Evolutionary conservation across 37 sponge, comb jelly and placozoan species (phyloP), one percentile per base, ranked within the genome.

Genomic region (Crambe crambe): DNA sequence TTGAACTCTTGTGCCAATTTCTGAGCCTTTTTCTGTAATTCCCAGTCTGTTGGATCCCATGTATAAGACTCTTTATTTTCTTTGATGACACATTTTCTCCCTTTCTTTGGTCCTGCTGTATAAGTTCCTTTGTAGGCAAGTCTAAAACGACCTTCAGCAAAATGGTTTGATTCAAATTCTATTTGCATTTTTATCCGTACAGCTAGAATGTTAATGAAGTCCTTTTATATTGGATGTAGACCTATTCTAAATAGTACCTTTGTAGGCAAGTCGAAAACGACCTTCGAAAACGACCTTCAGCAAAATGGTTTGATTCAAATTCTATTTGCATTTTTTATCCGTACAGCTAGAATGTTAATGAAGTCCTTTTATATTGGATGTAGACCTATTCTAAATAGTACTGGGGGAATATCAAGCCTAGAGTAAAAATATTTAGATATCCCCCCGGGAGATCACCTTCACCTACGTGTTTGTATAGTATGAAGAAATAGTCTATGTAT

Each of bases 91-190:
- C 72, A 79, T 20, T 29, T 59, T 25, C 66, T 29, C 6, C 87
- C 87, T 59, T 15, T 9, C 80, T 74, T 74, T 0, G 56, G 20
- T 35, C 42, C n/a, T 29, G 80, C 80, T 18, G 60, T 74, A 34
- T 57, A 86, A 17, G 57, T 80, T 31, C 87, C 87, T 68, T 39
- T 80, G 60, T 80, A 80, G 26, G 81, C 80, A 57, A 36, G 37
- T 38, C 87, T 78, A 56, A 80, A 74, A 9, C 81, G 64, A 22
- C 87, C 87, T 56, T 80, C 75, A 41, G 80, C 87, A 74, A 86
- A 86, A 29, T 22, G 26, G 15, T 37, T 36, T 36, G 43, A 4
- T 1, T 70, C 72, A 80, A 80, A 80, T 30, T 32, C 40, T 18
- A 38, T 25, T 17, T 30, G 1, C 66, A 65, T 65, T 2, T 65